Percentiles rank a stretch among this genome's conserved stretches.
These are phyloP conservation scores for Acanthaster planci DNA, from an alignment of 35 echinoderm and acorn worm genomes.

Conservation along the genomic window DNA sequence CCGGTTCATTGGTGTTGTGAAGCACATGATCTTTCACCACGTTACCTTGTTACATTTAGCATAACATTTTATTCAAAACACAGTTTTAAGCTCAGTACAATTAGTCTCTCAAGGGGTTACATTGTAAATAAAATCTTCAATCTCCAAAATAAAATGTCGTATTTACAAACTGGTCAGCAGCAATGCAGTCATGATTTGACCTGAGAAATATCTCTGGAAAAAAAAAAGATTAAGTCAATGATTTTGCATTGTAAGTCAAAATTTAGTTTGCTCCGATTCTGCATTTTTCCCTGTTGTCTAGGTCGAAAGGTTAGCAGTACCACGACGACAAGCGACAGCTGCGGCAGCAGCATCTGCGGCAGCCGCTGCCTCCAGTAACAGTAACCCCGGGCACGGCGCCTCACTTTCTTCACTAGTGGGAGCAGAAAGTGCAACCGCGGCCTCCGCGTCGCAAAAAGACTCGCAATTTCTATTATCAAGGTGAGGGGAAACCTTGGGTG, in stretches of 20 bases:
- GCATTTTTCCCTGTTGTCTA: not conserved
- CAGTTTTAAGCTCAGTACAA: too few species aligned
- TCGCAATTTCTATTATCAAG: slow-evolving; percentile 99
- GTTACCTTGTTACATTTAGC: too few species aligned
- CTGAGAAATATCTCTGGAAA: too few species aligned
- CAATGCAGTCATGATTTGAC: too few species aligned
- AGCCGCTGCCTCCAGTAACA: slow-evolving; percentile 64
- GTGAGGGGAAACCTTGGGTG: slow-evolving; percentile 43
- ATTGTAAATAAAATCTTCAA: too few species aligned
- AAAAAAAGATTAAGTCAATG: too few species aligned
- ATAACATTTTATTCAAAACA: too few species aligned
- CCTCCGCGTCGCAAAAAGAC: slow-evolving; percentile 74
- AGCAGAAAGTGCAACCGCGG: slow-evolving; percentile 46
- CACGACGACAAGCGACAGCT: slow-evolving; percentile 47
- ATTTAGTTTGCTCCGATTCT: not conserved
- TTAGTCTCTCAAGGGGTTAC: too few species aligned
- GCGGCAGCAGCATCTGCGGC: slow-evolving; percentile 35
- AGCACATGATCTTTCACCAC: too few species aligned
- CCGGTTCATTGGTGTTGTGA: too few species aligned
- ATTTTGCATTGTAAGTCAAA: not conserved
- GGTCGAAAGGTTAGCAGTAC: slow-evolving; percentile 41
- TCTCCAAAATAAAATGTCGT: too few species aligned
- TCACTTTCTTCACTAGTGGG: slow-evolving; percentile 54
- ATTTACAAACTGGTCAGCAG: too few species aligned
- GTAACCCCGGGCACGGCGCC: slow-evolving; percentile 55